phyloP scores from a whole-genome alignment of 2,797 vertebrate species.

The Naso thynnoides region DNA sequence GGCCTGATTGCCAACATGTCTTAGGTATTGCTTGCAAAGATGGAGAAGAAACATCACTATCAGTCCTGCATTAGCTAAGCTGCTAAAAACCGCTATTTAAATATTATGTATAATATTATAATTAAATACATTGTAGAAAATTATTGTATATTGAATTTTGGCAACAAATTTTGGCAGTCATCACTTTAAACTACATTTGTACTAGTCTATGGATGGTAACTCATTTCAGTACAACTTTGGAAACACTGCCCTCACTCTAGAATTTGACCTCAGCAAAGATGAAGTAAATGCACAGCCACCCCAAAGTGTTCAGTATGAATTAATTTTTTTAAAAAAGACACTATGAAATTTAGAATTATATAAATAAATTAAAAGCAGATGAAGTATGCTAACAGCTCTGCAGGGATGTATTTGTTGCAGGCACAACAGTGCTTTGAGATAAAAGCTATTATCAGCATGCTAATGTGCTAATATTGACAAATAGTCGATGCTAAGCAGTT shows the following conservation, averaged over 20 bases:
- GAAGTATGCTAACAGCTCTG: background rate
- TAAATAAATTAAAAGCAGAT: conserved; percentile 17
- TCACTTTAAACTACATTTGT: conserved; percentile 72
- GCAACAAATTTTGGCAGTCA: conserved; percentile 77
- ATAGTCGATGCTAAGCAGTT: background rate
- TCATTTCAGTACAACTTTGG: conserved; percentile 51
- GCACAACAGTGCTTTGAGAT: background rate
- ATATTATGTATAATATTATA: conserved; percentile 30
- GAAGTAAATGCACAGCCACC: conserved; percentile 26
- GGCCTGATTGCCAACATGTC: conserved; percentile 62
- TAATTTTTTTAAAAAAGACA: conserved; percentile 19
- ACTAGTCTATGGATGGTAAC: conserved; percentile 46
- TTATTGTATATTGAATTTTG: conserved; percentile 65
- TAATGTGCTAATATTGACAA: background rate
- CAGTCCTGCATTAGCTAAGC: conserved; percentile 18
- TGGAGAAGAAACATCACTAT: conserved; percentile 33
- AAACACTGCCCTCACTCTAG: conserved; percentile 25
- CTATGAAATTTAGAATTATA: conserved; percentile 10
- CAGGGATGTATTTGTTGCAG: background rate
- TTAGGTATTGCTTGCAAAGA: conserved; percentile 51
- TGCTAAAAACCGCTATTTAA: conserved; percentile 39
- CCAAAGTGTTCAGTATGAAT: conserved; percentile 51
- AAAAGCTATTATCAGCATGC: background rate
- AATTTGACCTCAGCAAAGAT: conserved; percentile 22
- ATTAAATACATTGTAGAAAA: conserved; percentile 57